phyloP scores from a whole-genome alignment of 2,888 invertebrate species.

The Lycophotia porphyrea region DNA sequence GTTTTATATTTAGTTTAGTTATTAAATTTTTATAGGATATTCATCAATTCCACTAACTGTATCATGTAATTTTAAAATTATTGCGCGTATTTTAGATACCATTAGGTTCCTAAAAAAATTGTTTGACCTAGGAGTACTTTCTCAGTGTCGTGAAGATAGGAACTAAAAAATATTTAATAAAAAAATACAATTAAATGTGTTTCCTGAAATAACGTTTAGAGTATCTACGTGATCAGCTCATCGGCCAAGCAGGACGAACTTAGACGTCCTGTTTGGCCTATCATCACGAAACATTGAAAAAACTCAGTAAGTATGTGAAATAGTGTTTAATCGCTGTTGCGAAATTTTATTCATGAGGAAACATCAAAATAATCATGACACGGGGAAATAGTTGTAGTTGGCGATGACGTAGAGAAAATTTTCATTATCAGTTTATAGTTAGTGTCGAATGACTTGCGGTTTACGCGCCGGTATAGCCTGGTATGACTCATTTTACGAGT shows the following conservation, averaged over 20 bases:
- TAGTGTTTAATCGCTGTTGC: neutral
- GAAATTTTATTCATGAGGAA: conserved; percentile 15
- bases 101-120: neutral
- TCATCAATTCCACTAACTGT: neutral
- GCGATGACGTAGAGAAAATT: conserved; percentile 55
- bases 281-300: neutral
- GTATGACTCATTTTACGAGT: conserved; percentile 96
- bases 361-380: conserved; percentile 79
- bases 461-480: conserved; percentile 95
- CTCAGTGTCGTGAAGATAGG: neutral
- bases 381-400: conserved; percentile 39
- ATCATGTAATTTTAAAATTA: neutral
- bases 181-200: too few species aligned
- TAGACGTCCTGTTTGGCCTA: too few species aligned
- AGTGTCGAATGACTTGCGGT: conserved; percentile 93
- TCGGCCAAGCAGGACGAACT: neutral
- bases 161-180: too few species aligned
- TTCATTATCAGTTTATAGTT: conserved; percentile 93
- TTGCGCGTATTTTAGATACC: neutral
- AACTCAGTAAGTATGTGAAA: neutral
- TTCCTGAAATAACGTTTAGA: neutral
- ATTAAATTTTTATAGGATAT: too few species aligned
- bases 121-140: neutral
- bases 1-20: neutral
- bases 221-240: neutral